Base-by-base conservation (phyloP, 1,140 invertebrate species). In the Vanessa atalanta region DNA sequence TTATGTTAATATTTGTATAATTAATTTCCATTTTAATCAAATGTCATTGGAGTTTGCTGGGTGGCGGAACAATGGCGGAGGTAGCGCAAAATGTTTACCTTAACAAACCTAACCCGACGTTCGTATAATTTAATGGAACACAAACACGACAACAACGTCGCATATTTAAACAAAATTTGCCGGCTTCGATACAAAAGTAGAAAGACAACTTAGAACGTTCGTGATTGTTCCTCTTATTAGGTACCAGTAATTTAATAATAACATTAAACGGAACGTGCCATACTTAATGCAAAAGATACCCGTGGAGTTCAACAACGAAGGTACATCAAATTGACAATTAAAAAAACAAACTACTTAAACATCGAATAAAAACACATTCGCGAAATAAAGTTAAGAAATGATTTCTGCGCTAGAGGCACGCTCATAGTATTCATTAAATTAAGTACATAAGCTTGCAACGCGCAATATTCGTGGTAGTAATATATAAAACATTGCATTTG, bases 61-160 rank as follows among this genome's bases (percentile, higher is more conserved):
- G n/a, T 16, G 53, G 37, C 8, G 47, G n/a, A 65, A 84, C 83
- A 84, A 86, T 82, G 78, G 79, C 76, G 77, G 83, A 84, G 78
- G 79, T 79, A 80, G 79, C 77, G 71, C 77, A 80, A 85, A 87
- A 83, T 87, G 78, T 86, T 88, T 86, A 79, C 79, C 78, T 76
- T 81, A 82, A 85, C 82, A 79, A 80, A 82, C 79, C 79, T 82
- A 83, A 84, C 79, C 77, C 76, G 75, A 72, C 78, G 73, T 83
- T 85, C 75, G 81, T 85, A 81, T 84, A 88, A 88, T 89, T 87
- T 84, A 87, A 88, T 84, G 83, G 78, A 86, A 85, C 78, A 82
- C 83, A 87, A 88, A 88, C 82, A 88, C 79, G 79, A 83, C 80
- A 86, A 86, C 83, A 85, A 78, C 80, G 72, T 80, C 78, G 74